Evolutionary conservation across 1,140 invertebrate genomes (phyloP), one percentile per base, ranked within the genome.

Genomic region (Goniozus legneri): DNA sequence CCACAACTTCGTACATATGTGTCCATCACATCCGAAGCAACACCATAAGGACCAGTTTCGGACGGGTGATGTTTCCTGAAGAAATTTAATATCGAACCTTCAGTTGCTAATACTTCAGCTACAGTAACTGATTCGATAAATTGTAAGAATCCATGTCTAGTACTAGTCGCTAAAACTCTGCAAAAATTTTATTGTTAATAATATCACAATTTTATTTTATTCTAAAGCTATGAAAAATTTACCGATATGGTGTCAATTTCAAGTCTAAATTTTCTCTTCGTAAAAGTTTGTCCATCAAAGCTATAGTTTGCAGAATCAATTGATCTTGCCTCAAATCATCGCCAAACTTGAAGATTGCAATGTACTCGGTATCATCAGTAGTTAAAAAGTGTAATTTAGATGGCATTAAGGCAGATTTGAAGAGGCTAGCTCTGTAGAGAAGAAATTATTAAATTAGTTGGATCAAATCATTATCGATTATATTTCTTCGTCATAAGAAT

Each of bases 271-370:
- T 97, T 76, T 97, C 93, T 55, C 89, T 81, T 33, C 92, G 79
- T 22, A 99, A 75, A 15, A 99, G 73, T 75, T 95, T 91, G 75
- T 99, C 97, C 95, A 99, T 99, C 3, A 99, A 77, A 0, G 93
- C 94, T 47, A 99, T 98, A 76, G 98, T 98, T 75, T 94, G 90
- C 40, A 99, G 73, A 52, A 99, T 94, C 0, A 99, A 80, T 73
- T 99, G 97, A 78, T 99, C 97, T 75, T 99, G 97, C 18, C 96
- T 74, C n/a, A 99, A 73, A 77, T 99, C 97, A 76, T 99, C 97
- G 1, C 97, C 97, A 64, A 96, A 85, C 78, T 99, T 99, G 73
- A 98, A 99, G 54, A 99, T 98, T 0, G 94, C 91, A 12, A 93
- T 87, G 76, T 98, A 99, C 67, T 96, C 91, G n/a, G 75, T 77